phyloP scores from a whole-genome alignment of 1,140 invertebrate species.

The Diorhabda carinulata region DNA sequence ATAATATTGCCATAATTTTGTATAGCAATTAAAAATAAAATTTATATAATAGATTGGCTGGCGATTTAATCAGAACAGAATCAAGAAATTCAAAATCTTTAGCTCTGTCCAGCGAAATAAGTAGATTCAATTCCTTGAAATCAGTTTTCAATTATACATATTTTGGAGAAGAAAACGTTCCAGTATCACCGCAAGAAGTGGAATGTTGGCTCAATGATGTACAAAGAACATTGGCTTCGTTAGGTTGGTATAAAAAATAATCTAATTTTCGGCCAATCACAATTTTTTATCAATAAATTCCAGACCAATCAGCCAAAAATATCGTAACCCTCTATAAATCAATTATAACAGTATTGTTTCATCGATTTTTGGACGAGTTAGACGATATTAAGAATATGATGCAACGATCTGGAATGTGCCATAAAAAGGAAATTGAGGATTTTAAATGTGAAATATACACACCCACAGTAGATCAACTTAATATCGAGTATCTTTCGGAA shows the following conservation, averaged over 20 bases:
- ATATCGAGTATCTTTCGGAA: constrained; percentile 12
- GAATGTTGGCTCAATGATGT: constrained; percentile 11
- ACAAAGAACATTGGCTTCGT: constrained; percentile 10
- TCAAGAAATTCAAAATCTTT: neutral
- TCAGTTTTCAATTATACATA: neutral
- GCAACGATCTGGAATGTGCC: constrained; percentile 11
- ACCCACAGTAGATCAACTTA: constrained; percentile 23
- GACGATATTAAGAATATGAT: constrained; percentile 23
- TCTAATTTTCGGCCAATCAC: neutral
- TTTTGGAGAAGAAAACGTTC: neutral
- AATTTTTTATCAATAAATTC: neutral
- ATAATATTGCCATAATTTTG: too few relatives aligned
- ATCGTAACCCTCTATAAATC: constrained; percentile 26
- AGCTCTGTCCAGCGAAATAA: neutral
- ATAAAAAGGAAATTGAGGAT: constrained; percentile 13
- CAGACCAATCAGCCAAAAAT: constrained; percentile 25
- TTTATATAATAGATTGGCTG: neutral
- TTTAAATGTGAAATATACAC: constrained; percentile 25
- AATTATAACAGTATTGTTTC: constrained; percentile 26
- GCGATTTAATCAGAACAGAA: neutral
- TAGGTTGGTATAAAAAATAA: constrained; percentile 4
- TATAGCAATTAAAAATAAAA: too few relatives aligned
- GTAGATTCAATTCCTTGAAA: neutral
- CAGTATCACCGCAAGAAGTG: constrained; percentile 2
- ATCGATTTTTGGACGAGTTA: constrained; percentile 29